Conservation (phyloP, 2,113 vertebrate genomes). For the Cacatua alba region DNA sequence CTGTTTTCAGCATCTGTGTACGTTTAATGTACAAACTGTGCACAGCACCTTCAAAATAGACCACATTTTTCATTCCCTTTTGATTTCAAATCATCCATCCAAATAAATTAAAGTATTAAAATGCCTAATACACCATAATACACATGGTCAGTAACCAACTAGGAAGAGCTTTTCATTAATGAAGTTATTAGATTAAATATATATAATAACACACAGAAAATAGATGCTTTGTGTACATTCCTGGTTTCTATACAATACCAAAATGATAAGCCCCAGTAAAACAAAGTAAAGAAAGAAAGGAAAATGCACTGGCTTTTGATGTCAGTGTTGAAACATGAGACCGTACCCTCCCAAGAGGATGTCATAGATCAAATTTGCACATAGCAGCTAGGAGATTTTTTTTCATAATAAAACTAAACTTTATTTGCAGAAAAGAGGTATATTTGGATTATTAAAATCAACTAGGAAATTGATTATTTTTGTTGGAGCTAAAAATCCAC, state of each 20-base stretch:
- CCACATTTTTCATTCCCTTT: background rate
- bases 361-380: background rate
- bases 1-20: background rate
- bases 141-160: background rate
- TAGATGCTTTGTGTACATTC: background rate
- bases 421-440: background rate
- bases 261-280: background rate
- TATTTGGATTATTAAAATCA: background rate
- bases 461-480: background rate
- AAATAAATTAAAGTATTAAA: background rate
- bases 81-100: background rate
- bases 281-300: background rate
- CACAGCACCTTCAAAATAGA: background rate
- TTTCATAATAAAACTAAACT: background rate
- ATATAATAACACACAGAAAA: background rate
- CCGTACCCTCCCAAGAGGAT: background rate
- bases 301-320: background rate
- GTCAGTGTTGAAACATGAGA: background rate
- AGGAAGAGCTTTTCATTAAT: background rate
- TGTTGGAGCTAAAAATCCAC: background rate
- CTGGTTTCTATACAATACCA: background rate
- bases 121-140: background rate
- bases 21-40: background rate
- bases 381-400: background rate
- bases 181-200: background rate